phyloP scores from a whole-genome alignment of 2,888 invertebrate genomes.

The Noctua janthina region DNA sequence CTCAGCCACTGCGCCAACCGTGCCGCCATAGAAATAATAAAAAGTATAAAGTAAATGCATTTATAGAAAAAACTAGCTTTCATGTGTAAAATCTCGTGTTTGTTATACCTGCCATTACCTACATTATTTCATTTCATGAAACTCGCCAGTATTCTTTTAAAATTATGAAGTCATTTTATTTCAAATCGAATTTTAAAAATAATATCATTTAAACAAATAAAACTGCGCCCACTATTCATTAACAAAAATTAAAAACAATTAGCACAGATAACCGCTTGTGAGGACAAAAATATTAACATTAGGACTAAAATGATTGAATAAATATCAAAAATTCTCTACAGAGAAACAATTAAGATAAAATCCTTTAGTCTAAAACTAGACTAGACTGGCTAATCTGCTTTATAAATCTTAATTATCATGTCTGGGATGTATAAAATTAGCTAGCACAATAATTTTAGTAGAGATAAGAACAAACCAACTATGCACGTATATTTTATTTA shows the following conservation, averaged over 20 bases:
- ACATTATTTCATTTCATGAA: not conserved
- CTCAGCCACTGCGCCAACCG: too few species aligned
- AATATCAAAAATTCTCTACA: conserved; percentile 1
- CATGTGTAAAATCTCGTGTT: not conserved
- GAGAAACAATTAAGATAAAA: not conserved
- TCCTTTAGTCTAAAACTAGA: not conserved
- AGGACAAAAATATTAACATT: not conserved
- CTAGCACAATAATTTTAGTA: conserved; percentile 12
- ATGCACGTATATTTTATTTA: conserved; percentile 7
- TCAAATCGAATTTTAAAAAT: not conserved
- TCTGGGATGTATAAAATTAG: conserved; percentile 14
- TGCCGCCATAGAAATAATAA: not conserved
- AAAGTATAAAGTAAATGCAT: not conserved
- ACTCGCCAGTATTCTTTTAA: not conserved
- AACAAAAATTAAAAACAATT: not conserved
- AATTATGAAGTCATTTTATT: not conserved
- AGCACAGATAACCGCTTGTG: not conserved
- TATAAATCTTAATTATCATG: conserved; percentile 37
- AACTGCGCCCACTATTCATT: not conserved
- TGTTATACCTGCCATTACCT: not conserved
- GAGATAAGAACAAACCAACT: conserved; percentile 7
- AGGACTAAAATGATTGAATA: not conserved
- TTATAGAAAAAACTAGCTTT: not conserved
- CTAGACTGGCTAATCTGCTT: conserved; percentile 9
- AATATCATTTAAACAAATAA: too few species aligned